These are phyloP conservation scores for Gryllus longicercus DNA, from an alignment of 2,888 invertebrate species.

Conservation along the genomic window DNA sequence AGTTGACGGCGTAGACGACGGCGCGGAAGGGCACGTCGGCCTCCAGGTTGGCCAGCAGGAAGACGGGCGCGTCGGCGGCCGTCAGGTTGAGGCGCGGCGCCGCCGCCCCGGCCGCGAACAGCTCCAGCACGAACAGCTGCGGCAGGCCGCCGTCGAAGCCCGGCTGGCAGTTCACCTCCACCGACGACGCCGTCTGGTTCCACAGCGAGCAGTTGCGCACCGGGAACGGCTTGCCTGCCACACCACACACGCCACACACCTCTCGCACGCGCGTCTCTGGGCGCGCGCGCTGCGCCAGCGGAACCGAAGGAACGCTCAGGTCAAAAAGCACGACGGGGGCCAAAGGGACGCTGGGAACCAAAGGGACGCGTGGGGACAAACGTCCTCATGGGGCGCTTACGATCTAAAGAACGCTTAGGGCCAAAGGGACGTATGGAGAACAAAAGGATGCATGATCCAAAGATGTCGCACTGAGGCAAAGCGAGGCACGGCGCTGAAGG, in stretches of 20 bases:
- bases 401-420: no score
- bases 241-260: not conserved
- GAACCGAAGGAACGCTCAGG: no score
- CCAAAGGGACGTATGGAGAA: no score
- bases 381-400: no score
- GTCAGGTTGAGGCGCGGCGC: conserved; percentile 59
- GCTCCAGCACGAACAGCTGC: conserved; percentile 79
- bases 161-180: conserved; percentile 75
- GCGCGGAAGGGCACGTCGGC: conserved; percentile 75
- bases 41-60: conserved; percentile 74
- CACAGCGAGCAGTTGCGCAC: conserved; percentile 81
- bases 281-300: no score
- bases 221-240: conserved; percentile 74
- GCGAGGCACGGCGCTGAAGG: no score
- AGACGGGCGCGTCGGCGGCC: conserved; percentile 64
- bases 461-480: no score
- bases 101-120: conserved; percentile 51
- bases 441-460: no score
- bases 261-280: not conserved
- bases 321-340: no score
- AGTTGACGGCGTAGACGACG: conserved; percentile 73
- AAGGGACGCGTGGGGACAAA: no score
- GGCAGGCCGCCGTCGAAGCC: conserved; percentile 88
- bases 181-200: conserved; percentile 80
- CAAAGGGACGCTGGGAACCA: no score